Conservation (phyloP, 2,797 vertebrate genomes). For the Spinus olivaceus region DNA sequence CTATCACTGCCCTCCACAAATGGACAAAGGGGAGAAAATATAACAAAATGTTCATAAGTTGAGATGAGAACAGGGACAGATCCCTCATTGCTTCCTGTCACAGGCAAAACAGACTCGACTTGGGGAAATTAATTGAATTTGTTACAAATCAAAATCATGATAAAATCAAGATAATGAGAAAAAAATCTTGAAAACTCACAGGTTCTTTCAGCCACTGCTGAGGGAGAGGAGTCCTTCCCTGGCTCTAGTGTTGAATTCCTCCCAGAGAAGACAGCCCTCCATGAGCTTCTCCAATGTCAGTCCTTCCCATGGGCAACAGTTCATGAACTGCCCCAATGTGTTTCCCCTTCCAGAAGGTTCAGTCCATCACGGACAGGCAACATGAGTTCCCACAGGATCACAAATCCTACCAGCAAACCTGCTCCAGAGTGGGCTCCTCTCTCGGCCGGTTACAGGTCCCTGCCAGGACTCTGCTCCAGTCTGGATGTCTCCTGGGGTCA, state of each 20-base stretch:
- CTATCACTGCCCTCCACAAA: not conserved
- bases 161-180: not conserved
- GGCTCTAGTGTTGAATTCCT: not conserved
- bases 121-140: not conserved
- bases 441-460: too few relatives aligned
- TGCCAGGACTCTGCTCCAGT: not conserved
- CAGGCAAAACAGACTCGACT: not conserved
- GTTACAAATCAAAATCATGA: not conserved
- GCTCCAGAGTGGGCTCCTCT: accelerated
- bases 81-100: not conserved
- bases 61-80: not conserved
- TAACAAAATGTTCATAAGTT: not conserved
- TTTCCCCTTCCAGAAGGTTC: not conserved
- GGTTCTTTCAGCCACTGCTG: not conserved
- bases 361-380: not conserved
- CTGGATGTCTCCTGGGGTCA: accelerated
- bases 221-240: not conserved
- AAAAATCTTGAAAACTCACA: not conserved
- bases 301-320: not conserved
- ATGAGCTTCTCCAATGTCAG: not conserved
- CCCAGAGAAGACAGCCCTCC: not conserved
- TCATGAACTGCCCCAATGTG: not conserved
- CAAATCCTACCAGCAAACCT: not conserved
- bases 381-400: accelerated
- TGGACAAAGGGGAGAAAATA: not conserved